These are phyloP conservation scores for Philereme transversata DNA, from an alignment of 2,888 invertebrate species.

Conservation along the genomic window DNA sequence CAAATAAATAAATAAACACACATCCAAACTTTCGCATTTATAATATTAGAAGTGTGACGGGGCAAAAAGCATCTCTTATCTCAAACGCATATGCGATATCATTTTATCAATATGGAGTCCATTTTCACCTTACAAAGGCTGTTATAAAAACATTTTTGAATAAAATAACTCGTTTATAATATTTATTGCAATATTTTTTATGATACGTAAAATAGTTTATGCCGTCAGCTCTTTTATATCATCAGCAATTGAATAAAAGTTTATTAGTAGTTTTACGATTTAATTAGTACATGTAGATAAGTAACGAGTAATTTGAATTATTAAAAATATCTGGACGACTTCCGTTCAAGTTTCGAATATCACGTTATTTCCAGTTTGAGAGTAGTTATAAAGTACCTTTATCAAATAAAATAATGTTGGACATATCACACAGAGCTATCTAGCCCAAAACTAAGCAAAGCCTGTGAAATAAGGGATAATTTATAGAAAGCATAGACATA, in stretches of 20 bases:
- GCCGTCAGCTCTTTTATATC: conserved; percentile 2
- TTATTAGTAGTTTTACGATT: conserved; percentile 18
- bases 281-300: conserved; percentile 12
- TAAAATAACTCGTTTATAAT: background rate
- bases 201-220: conserved; percentile 2
- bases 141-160: background rate
- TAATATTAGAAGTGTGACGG: too few relatives aligned
- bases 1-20: too few relatives aligned
- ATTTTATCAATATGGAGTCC: too few relatives aligned
- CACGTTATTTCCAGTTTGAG: background rate
- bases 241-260: conserved; percentile 12
- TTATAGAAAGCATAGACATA: too few relatives aligned
- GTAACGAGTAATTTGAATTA: conserved; percentile 5
- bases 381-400: too few relatives aligned
- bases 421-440: too few relatives aligned
- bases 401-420: too few relatives aligned
- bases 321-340: conserved; percentile 9
- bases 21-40: too few relatives aligned
- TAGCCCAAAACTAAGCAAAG: too few relatives aligned
- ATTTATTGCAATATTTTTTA: conserved; percentile 11
- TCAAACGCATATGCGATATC: too few relatives aligned
- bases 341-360: conserved; percentile 5
- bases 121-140: background rate
- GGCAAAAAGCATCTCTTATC: too few relatives aligned
- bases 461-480: too few relatives aligned